These are phyloP conservation scores for Cheilosia soror DNA, from an alignment of 2,888 invertebrate species.

Conservation along the genomic window DNA sequence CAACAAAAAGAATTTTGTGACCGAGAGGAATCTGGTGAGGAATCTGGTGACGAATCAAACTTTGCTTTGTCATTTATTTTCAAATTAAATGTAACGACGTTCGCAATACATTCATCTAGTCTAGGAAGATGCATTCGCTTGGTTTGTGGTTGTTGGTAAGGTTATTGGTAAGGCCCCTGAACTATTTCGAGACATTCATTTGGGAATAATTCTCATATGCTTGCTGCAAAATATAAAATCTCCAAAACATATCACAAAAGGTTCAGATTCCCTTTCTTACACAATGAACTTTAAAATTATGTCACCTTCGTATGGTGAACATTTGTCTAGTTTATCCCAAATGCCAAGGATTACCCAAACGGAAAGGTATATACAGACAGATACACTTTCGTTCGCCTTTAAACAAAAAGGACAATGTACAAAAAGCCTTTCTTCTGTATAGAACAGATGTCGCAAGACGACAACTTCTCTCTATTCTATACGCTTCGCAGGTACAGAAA, in stretches of 20 bases:
- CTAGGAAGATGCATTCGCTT: no score
- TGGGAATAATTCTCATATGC: conserved; percentile 5
- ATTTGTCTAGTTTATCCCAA: conserved; percentile 42
- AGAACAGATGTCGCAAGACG: conserved; percentile 62
- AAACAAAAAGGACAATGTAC: conserved; percentile 15
- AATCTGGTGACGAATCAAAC: no score
- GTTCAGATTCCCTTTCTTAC: conserved; percentile 20
- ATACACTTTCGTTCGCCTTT: background rate
- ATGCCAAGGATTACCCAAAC: conserved; percentile 51
- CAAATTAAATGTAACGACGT: no score
- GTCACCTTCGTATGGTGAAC: conserved; percentile 54
- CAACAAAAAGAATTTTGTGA: no score
- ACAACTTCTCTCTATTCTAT: background rate
- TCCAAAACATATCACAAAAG: conserved; percentile 22
- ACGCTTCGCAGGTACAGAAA: conserved; percentile 52
- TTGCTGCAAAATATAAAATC: background rate
- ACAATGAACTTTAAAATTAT: conserved; percentile 54
- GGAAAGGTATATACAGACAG: conserved; percentile 19
- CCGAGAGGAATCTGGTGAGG: no score
- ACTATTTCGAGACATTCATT: background rate
- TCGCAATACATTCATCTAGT: no score
- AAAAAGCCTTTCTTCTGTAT: conserved; percentile 6
- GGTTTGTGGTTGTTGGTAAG: no score
- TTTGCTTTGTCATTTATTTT: no score
- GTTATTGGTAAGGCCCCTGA: no score